Percentiles rank a stretch among this genome's conserved stretches.
These are phyloP conservation scores for Agonopterix arenella DNA, from an alignment of 2,888 invertebrate species.

Conservation along the genomic window DNA sequence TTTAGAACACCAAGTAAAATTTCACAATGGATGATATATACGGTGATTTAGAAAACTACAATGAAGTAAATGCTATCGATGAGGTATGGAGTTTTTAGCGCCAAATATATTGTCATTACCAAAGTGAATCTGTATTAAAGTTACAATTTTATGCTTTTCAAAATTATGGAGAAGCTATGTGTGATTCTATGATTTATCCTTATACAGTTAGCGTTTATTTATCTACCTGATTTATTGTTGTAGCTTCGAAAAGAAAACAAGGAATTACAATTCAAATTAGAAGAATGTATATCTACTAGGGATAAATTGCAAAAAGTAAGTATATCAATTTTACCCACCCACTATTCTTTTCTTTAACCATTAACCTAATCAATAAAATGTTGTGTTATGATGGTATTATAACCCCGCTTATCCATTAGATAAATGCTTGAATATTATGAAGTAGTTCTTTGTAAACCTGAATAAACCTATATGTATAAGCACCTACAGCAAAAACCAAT, in stretches of 20 bases:
- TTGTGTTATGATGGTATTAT: neutral
- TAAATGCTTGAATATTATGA: no score
- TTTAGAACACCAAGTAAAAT: neutral
- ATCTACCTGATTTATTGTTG: slow-evolving; percentile 14
- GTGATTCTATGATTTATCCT: neutral
- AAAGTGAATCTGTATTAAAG: neutral
- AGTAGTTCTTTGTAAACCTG: no score
- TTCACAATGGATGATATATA: slow-evolving; percentile 51
- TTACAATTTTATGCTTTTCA: neutral
- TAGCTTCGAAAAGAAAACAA: slow-evolving; percentile 56
- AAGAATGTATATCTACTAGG: slow-evolving; percentile 38
- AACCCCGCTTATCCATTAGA: neutral
- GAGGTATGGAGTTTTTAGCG: slow-evolving; percentile 58
- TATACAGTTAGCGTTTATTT: neutral
- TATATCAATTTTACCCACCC: slow-evolving; percentile 7
- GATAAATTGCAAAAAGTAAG: slow-evolving; percentile 57
- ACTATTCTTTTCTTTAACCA: neutral
- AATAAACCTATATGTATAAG: no score
- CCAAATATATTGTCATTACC: slow-evolving; percentile 31
- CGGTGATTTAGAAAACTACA: slow-evolving; percentile 54
- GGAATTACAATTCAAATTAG: slow-evolving; percentile 44
- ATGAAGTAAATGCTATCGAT: slow-evolving; percentile 39
- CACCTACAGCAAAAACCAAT: no score
- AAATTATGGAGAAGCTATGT: neutral
- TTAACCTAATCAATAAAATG: neutral